phyloP scores from a whole-genome alignment of 2,113 vertebrate species.

The Alaudala cheleensis region DNA sequence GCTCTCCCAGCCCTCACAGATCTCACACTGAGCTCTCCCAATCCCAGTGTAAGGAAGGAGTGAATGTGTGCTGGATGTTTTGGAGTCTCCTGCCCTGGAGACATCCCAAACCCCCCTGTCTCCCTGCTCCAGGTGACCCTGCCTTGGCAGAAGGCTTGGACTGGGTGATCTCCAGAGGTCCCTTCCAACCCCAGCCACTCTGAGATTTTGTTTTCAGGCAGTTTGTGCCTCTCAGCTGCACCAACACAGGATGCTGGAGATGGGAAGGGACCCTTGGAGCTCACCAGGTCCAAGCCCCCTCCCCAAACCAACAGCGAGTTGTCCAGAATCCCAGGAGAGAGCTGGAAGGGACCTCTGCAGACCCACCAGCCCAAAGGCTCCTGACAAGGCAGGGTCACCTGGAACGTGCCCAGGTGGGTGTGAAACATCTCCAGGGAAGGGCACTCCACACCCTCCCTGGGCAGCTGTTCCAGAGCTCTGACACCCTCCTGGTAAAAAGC shows the following conservation, averaged over 20 bases:
- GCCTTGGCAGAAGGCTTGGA: background rate
- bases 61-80: background rate
- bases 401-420: too few relatives aligned
- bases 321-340: background rate
- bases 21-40: background rate
- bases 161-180: background rate
- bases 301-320: accelerated
- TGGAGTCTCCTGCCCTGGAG: background rate
- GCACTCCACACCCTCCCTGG: background rate
- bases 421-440: background rate
- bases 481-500: background rate
- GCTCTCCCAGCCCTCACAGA: background rate
- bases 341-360: accelerated
- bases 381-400: background rate
- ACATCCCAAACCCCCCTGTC: background rate
- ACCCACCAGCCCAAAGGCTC: background rate
- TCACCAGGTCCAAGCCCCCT: background rate
- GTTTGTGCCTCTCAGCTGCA: background rate
- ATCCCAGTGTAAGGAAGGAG: background rate
- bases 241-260: background rate
- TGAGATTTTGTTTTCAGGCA: background rate
- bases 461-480: background rate
- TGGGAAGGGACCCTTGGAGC: background rate
- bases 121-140: background rate
- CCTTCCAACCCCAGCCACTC: background rate